Conservation (phyloP, 2,113 vertebrate genomes). For the Garra rufa region DNA sequence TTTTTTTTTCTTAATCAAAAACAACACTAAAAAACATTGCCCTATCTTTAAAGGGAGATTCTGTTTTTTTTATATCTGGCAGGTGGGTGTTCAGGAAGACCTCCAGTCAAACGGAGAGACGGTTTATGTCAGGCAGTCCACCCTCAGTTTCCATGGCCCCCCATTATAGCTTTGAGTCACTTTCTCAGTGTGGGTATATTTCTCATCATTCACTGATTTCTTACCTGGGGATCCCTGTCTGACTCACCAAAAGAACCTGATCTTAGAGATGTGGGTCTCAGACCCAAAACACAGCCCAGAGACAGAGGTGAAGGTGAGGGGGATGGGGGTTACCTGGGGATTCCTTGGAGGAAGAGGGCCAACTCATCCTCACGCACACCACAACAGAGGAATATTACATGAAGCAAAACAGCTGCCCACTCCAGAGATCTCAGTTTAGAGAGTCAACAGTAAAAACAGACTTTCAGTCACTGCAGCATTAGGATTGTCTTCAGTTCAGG, state of each 20-base stretch:
- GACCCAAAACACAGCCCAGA: conserved; percentile 59
- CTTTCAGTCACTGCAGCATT: conserved; percentile 13
- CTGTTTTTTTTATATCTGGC: conserved; percentile 65
- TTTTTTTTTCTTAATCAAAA: not conserved
- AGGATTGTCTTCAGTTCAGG: not conserved
- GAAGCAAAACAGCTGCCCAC: conserved; percentile 52
- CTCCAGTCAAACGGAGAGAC: conserved; percentile 62
- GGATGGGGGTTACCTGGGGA: conserved; percentile 69
- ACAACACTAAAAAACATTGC: not conserved
- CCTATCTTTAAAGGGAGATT: conserved; percentile 58
- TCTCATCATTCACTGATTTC: conserved; percentile 52
- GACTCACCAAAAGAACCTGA: conserved; percentile 66
- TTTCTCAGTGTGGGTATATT: conserved; percentile 43
- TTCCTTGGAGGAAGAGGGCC: conserved; percentile 59
- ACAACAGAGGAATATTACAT: conserved; percentile 44
- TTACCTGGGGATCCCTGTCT: conserved; percentile 74
- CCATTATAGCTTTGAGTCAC: conserved; percentile 41
- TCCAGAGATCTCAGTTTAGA: conserved; percentile 10
- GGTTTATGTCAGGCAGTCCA: conserved; percentile 61
- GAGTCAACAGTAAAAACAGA: conserved; percentile 25
- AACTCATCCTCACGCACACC: conserved; percentile 14
- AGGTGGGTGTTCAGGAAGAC: conserved; percentile 59
- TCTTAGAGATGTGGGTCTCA: conserved; percentile 62
- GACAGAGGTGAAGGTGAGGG: not conserved
- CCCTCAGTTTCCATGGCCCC: conserved; percentile 69